phyloP scores from a whole-genome alignment of 2,797 vertebrate species.

The Cottoperca gobio region DNA sequence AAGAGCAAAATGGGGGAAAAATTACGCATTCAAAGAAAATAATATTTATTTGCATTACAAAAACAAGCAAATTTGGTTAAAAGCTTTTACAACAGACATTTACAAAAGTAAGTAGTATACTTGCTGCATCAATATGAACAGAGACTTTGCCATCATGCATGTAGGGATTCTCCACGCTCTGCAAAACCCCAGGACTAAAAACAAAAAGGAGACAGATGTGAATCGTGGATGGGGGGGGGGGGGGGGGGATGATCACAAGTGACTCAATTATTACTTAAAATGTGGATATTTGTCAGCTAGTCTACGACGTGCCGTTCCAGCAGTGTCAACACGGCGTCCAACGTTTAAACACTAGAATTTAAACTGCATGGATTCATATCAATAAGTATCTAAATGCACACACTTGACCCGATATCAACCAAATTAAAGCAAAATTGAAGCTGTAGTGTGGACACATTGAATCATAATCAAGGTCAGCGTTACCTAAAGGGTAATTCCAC shows the following conservation, averaged over 20 bases:
- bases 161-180: neutral
- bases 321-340: conserved; percentile 2
- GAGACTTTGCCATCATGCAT: conserved; percentile 48
- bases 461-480: neutral
- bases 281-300: conserved; percentile 20
- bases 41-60: conserved; percentile 62
- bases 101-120: conserved; percentile 26
- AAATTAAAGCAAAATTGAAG: neutral
- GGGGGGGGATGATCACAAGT: too few species aligned
- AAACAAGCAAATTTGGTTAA: conserved; percentile 71
- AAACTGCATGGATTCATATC: neutral
- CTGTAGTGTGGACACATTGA: neutral
- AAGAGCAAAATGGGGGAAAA: conserved; percentile 21
- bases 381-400: conserved; percentile 29
- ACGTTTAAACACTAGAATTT: conserved; percentile 17
- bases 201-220: neutral
- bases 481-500: neutral
- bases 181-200: conserved; percentile 16
- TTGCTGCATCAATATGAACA: conserved; percentile 20
- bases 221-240: neutral
- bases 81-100: conserved; percentile 64
- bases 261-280: conserved; percentile 16
- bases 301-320: conserved; percentile 39
- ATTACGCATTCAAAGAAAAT: conserved; percentile 49
- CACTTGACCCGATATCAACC: neutral